Evolutionary conservation across 2,113 vertebrate species (phyloP).

Genomic region (Hiodon tergisus): DNA sequence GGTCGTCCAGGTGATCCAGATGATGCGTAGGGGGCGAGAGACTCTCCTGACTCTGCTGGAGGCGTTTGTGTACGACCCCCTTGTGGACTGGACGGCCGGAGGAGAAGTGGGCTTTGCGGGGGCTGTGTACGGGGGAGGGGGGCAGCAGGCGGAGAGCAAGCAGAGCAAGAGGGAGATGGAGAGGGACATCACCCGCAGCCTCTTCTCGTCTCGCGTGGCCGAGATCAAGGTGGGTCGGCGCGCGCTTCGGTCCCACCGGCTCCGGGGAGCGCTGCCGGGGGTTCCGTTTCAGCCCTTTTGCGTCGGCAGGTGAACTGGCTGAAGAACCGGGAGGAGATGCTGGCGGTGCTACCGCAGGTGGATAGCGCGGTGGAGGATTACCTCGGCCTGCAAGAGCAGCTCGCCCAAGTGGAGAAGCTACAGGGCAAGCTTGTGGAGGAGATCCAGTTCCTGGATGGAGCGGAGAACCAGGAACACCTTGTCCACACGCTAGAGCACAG

Average conservation of each 20-base stretch:
- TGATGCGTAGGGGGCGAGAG: slow-evolving; percentile 93
- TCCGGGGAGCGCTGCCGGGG: too few species aligned
- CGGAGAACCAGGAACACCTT: slow-evolving; percentile 79
- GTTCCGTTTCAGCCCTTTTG: background rate
- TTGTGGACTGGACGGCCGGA: slow-evolving; percentile 98
- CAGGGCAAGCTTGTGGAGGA: slow-evolving; percentile 86
- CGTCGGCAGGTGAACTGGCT: slow-evolving; percentile 91
- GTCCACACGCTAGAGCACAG: slow-evolving; percentile 87
- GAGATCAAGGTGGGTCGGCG: slow-evolving; percentile 83
- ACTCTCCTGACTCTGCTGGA: slow-evolving; percentile 89
- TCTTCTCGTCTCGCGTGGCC: slow-evolving; percentile 93
- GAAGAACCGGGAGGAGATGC: slow-evolving; percentile 96
- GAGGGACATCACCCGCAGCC: slow-evolving; percentile 91
- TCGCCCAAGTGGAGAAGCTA: slow-evolving; percentile 82
- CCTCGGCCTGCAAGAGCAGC: slow-evolving; percentile 79
- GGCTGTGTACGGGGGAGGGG: slow-evolving; percentile 93
- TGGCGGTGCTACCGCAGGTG: slow-evolving; percentile 84
- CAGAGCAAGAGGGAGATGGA: slow-evolving; percentile 98
- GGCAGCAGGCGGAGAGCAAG: slow-evolving; percentile 93
- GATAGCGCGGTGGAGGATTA: slow-evolving; percentile 85
- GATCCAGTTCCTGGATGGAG: slow-evolving; percentile 85
- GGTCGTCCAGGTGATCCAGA: slow-evolving; percentile 79
- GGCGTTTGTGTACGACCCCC: slow-evolving; percentile 94
- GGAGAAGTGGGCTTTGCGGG: slow-evolving; percentile 95
- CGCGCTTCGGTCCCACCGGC: too few species aligned